A percentile compares a stretch with the other conserved stretches of the same genome.
Conservation (phyloP, 2,797 vertebrate genomes). For the Macrochelys suwanniensis region DNA sequence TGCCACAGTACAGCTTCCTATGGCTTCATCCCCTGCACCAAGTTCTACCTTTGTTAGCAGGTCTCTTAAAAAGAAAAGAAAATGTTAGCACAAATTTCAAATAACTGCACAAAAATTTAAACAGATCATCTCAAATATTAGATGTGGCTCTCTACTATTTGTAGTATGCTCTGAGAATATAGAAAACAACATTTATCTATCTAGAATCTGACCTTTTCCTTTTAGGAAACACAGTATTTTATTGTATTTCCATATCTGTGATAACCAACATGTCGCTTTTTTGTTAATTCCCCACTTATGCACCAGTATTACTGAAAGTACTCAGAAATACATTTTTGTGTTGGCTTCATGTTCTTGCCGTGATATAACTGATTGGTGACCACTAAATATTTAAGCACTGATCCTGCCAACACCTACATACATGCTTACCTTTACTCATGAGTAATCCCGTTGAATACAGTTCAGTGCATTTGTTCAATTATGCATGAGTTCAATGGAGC, state of each 20-base stretch:
- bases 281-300: neutral
- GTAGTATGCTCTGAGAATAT: rapidly evolving
- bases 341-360: neutral
- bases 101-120: rapidly evolving
- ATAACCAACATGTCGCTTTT: neutral
- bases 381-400: neutral
- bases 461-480: neutral
- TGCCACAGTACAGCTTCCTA: constrained; percentile 78
- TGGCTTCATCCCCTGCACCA: constrained; percentile 52
- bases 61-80: constrained; percentile 82
- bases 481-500: rapidly evolving
- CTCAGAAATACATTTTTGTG: neutral
- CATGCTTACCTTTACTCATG: rapidly evolving
- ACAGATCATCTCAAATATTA: rapidly evolving
- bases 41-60: constrained; percentile 84
- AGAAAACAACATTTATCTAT: neutral
- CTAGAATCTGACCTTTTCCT: rapidly evolving
- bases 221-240: neutral
- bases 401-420: neutral
- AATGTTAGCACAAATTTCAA: neutral
- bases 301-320: rapidly evolving
- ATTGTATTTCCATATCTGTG: neutral
- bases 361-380: rapidly evolving
- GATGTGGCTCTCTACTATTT: neutral
- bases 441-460: rapidly evolving